phyloP scores from a whole-genome alignment of 2,888 invertebrate genomes.

The Fissipunctia ypsillon region DNA sequence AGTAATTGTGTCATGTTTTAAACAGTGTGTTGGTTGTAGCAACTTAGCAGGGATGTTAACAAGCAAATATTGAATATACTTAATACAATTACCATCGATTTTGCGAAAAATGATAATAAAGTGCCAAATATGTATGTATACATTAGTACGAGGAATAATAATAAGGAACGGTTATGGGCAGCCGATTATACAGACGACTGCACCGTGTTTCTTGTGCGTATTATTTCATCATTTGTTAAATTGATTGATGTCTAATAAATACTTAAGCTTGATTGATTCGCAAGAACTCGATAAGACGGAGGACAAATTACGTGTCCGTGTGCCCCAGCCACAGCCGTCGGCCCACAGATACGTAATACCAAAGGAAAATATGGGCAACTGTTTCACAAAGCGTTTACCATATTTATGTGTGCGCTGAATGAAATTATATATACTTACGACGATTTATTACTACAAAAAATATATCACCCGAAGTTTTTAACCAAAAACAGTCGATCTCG shows the following conservation, averaged over 20 bases:
- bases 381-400: constrained; percentile 21
- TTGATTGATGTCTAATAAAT: constrained; percentile 50
- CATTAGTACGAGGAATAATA: neutral
- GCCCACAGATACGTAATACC: neutral
- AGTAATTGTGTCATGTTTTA: neutral
- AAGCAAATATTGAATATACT: too few relatives aligned
- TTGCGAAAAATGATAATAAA: neutral
- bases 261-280: constrained; percentile 40
- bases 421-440: neutral
- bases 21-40: neutral
- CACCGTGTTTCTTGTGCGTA: too few relatives aligned
- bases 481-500: too few relatives aligned
- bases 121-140: neutral
- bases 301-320: constrained; percentile 3
- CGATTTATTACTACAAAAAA: neutral
- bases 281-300: neutral
- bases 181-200: neutral
- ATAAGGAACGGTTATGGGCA: neutral
- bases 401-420: constrained; percentile 6
- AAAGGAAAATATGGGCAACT: constrained; percentile 6
- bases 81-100: too few relatives aligned
- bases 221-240: constrained; percentile 19
- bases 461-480: neutral
- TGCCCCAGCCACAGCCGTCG: too few relatives aligned
- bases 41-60: too few relatives aligned